Conservation (phyloP, 1,140 invertebrate genomes). For the Pseudomyrmex cubaensis region DNA sequence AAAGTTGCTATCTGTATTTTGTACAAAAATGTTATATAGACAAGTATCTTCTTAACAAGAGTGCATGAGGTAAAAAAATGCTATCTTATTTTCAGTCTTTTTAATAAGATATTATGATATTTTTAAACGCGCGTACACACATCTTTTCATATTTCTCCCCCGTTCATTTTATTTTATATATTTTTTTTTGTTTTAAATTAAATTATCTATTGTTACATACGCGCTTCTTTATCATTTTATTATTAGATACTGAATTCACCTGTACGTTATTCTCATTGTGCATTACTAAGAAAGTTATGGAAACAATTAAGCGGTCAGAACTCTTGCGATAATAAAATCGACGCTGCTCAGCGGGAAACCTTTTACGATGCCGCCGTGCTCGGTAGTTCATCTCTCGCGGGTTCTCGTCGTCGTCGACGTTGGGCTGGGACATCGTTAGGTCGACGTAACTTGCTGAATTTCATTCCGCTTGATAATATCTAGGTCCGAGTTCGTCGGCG, state of each 20-base stretch:
- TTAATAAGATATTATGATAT: not conserved
- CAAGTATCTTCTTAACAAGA: not conserved
- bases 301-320: slow-evolving; percentile 16
- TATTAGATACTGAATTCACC: slow-evolving; percentile 11
- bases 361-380: not conserved
- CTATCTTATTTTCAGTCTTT: not conserved
- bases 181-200: too few species aligned
- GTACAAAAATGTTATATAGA: not conserved
- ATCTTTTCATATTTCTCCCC: too few species aligned
- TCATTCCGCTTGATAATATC: slow-evolving; percentile 61
- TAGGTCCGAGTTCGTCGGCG: slow-evolving; percentile 12
- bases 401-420: not conserved
- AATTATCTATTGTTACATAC: too few species aligned
- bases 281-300: slow-evolving; percentile 8
- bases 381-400: not conserved
- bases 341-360: not conserved
- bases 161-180: too few species aligned
- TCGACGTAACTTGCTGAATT: slow-evolving; percentile 50
- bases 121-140: too few species aligned
- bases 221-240: not conserved
- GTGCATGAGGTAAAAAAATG: not conserved
- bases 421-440: slow-evolving; percentile 4
- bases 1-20: not conserved
- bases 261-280: not conserved
- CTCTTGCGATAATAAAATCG: slow-evolving; percentile 8